phyloP scores from a whole-genome alignment of 2,113 vertebrate species.

The Ochotona princeps region DNA sequence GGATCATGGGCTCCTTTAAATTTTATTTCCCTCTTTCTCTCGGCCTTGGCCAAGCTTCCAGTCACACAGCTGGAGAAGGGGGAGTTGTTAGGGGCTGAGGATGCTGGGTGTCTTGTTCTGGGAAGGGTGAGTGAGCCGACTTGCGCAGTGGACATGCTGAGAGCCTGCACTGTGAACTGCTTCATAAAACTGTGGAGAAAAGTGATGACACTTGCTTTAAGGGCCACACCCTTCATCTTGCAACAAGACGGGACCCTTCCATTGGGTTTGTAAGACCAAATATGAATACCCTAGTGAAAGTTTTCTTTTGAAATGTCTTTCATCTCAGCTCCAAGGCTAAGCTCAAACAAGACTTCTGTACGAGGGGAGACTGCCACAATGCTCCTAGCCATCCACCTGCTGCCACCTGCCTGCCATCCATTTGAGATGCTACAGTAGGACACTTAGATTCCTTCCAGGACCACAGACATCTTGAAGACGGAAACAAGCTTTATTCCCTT shows the following conservation, averaged over 20 bases:
- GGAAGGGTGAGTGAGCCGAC: not conserved
- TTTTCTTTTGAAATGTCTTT: not conserved
- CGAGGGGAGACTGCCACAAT: not conserved
- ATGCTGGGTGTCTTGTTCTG: not conserved
- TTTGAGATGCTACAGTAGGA: not conserved
- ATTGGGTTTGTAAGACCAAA: not conserved
- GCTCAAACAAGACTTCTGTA: slow-evolving; percentile 24
- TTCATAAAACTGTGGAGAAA: not conserved
- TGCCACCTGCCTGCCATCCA: not conserved
- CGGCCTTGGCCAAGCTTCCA: not conserved
- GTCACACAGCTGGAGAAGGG: not conserved
- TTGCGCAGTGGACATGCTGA: not conserved
- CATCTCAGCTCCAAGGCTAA: not conserved
- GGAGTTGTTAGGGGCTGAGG: not conserved
- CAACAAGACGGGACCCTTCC: not conserved
- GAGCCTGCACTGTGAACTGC: not conserved
- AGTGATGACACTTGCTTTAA: not conserved
- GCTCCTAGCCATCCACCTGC: not conserved
- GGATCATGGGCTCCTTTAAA: not conserved
- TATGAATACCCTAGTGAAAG: not conserved
- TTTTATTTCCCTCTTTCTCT: not conserved
- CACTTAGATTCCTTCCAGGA: not conserved
- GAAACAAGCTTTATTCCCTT: not conserved
- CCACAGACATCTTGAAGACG: not conserved
- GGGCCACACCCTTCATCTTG: not conserved